Conservation (phyloP, 2,888 invertebrate species). For the Rosalia funebris region DNA sequence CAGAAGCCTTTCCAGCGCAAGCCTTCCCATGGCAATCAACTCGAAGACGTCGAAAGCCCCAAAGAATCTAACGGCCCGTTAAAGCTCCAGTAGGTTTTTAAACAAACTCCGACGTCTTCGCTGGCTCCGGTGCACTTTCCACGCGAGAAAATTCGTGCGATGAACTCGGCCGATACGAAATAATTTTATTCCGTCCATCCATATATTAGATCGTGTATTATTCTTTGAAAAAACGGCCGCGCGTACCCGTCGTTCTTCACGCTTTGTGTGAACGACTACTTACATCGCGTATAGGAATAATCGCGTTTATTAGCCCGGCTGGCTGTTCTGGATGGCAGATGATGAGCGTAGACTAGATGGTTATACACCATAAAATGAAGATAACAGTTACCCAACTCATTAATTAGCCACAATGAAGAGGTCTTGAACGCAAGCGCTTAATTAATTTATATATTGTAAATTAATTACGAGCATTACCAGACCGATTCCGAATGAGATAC, state of each 20-base stretch:
- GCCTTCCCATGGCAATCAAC: too few species aligned
- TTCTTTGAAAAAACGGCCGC: background rate
- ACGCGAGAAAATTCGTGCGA: too few species aligned
- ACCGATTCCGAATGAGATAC: background rate
- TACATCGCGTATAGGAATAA: background rate
- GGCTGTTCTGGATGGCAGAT: slow-evolving; percentile 23
- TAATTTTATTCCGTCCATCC: too few species aligned
- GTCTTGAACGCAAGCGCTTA: background rate
- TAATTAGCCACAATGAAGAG: slow-evolving; percentile 7
- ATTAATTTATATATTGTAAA: background rate
- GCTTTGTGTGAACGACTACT: background rate
- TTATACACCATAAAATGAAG: slow-evolving; percentile 20
- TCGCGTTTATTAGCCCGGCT: background rate
- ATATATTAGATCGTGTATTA: too few species aligned
- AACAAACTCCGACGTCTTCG: too few species aligned
- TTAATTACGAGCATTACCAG: slow-evolving; percentile 1
- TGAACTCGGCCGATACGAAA: too few species aligned
- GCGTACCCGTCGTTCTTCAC: background rate
- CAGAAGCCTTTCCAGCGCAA: too few species aligned
- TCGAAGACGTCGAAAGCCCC: too few species aligned
- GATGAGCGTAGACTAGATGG: slow-evolving; percentile 25
- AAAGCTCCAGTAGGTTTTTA: too few species aligned
- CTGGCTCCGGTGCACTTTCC: too few species aligned
- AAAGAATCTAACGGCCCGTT: too few species aligned
- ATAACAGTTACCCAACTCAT: slow-evolving; percentile 17